These are phyloP conservation scores for Anser cygnoides DNA, from an alignment of 2,113 vertebrate genomes.

Conservation along the genomic window DNA sequence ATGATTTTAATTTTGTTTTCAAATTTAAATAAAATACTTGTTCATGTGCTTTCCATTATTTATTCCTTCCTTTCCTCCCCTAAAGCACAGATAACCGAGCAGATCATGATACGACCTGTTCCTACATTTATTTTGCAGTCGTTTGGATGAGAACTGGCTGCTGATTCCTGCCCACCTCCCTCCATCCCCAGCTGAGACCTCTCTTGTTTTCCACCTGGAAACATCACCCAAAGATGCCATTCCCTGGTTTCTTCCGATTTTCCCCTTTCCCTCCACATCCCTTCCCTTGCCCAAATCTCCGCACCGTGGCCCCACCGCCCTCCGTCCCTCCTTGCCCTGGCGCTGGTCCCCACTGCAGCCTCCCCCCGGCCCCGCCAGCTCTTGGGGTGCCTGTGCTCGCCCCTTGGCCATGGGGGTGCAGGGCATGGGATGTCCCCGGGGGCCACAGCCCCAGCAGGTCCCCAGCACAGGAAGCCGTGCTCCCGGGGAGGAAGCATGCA, in stretches of 20 bases:
- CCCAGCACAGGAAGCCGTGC: conserved; percentile 72
- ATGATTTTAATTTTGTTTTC: neutral
- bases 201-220: neutral
- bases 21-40: neutral
- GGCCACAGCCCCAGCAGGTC: conserved; percentile 49
- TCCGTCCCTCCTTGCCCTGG: neutral
- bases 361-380: neutral
- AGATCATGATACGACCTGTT: neutral
- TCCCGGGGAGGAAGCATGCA: conserved; percentile 68
- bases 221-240: neutral
- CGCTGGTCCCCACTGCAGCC: neutral
- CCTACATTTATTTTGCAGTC: neutral
- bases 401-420: neutral
- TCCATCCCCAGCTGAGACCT: accelerated
- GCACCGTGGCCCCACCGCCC: neutral
- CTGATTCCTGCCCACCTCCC: neutral
- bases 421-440: neutral
- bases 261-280: neutral
- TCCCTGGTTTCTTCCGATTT: neutral
- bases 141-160: neutral
- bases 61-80: neutral
- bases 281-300: neutral
- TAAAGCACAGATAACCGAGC: neutral
- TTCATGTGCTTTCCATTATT: neutral
- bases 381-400: neutral